phyloP scores from a whole-genome alignment of 2,888 invertebrate species.

The Epicampocera succincta region DNA sequence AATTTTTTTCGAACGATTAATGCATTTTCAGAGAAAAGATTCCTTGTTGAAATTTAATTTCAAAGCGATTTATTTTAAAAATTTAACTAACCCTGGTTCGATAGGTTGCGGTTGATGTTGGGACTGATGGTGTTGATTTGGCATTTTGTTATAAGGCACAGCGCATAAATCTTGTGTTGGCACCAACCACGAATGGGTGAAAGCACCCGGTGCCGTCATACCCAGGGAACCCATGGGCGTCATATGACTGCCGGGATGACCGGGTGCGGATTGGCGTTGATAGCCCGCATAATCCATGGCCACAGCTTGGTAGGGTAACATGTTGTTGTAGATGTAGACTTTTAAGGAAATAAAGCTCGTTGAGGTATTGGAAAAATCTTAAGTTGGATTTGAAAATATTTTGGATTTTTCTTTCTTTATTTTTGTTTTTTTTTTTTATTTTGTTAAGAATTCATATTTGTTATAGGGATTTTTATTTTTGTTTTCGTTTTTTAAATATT shows the following conservation, averaged over 20 bases:
- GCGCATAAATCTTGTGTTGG: conserved; percentile 95
- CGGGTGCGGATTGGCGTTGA: conserved; percentile 84
- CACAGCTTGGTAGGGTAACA: conserved; percentile 94
- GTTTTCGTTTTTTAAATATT: neutral
- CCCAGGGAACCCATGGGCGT: conserved; percentile 83
- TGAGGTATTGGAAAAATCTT: conserved; percentile 36
- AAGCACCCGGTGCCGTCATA: conserved; percentile 84
- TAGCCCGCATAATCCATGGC: conserved; percentile 92
- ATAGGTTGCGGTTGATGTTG: conserved; percentile 82
- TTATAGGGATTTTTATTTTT: neutral
- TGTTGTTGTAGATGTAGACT: conserved; percentile 75
- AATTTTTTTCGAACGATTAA: neutral
- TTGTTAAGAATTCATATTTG: neutral
- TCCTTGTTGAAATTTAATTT: no score
- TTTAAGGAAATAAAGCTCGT: conserved; percentile 33
- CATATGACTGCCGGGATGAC: conserved; percentile 80
- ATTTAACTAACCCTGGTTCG: conserved; percentile 90
- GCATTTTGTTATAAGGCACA: conserved; percentile 90
- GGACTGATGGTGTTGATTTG: conserved; percentile 78
- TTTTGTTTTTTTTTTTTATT: conserved; percentile 15
- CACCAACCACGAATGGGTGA: conserved; percentile 98
- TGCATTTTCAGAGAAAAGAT: no score
- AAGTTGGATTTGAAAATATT: conserved; percentile 45
- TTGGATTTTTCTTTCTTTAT: conserved; percentile 1
- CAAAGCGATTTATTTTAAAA: no score